Evolutionary conservation across 2,113 vertebrate species (phyloP), one percentile per base, ranked within the genome.

Genomic region (Hydropotes inermis): DNA sequence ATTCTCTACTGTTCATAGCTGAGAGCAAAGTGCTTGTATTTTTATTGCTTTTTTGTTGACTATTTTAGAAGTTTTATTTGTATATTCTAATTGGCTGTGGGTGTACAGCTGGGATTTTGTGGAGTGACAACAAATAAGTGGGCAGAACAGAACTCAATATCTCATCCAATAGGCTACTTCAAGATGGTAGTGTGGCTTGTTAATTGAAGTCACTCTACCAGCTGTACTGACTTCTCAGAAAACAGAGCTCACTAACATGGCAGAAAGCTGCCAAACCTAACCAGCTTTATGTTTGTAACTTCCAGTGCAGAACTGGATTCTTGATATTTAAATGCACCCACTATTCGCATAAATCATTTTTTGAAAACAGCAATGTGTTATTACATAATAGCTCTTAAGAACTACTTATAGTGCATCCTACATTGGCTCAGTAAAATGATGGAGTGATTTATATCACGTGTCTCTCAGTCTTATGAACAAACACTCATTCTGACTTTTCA

Each of bases 51-150:
- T 39, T 64, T 96, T 94, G 83, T 92, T 94, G 57, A 78, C 28
- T 58, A 45, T 96, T 96, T 93, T 57, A 91, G 92, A 94, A 70
- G 30, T 89, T n/a, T 58, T 88, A 54, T 89, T 83, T 96, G 70
- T 86, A 92, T 33, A 94, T 95, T 96, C 28, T 92, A 58, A 6
- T 57, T 95, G 88, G 12, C 23, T 89, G 60, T 94, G 10, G 52
- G 39, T 70, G 89, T 85, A 92, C 89, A 96, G 7, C 57, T 96
- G 67, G 30, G 52, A 79, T 91, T 89, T 36, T 83, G 47, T 78
- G 28, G 58, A 87, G 36, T 70, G 83, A 93, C 6, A 89, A 43
- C 23, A 94, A 87, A 94, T 95, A 47, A 7, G 39, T 96, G 33
- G 61, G 70, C 33, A 58, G 19, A 92, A 52, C 10, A 12, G 28